These are phyloP conservation scores for Melanchra persicariae DNA, from an alignment of 2,888 invertebrate species.

Conservation along the genomic window DNA sequence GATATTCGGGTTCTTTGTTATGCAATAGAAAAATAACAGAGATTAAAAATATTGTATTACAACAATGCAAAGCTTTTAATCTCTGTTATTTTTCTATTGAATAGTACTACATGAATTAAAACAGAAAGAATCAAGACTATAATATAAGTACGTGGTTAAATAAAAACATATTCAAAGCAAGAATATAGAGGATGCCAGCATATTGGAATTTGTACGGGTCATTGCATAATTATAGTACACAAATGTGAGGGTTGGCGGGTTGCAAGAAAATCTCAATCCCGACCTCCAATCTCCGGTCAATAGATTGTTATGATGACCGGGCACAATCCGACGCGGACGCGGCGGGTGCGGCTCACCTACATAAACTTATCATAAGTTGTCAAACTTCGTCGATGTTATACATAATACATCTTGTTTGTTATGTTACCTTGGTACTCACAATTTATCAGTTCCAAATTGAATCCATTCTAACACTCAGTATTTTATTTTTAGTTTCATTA, in stretches of 20 bases:
- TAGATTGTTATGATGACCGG: constrained; percentile 63
- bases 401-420: constrained; percentile 51
- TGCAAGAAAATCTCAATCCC: constrained; percentile 48
- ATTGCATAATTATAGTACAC: constrained; percentile 42
- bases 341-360: constrained; percentile 53
- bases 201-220: constrained; percentile 44
- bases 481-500: constrained; percentile 9
- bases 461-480: background rate
- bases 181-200: constrained; percentile 19
- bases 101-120: background rate
- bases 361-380: constrained; percentile 63
- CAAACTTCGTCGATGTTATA: constrained; percentile 52
- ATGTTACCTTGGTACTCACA: constrained; percentile 43
- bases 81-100: background rate
- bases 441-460: constrained; percentile 45
- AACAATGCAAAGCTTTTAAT: no score
- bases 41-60: no score
- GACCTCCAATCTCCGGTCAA: constrained; percentile 60
- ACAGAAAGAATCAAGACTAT: background rate
- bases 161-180: constrained; percentile 18
- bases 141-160: background rate
- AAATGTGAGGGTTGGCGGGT: constrained; percentile 35
- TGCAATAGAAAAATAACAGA: no score
- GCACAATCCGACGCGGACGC: constrained; percentile 42
- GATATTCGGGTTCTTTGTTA: background rate